These are phyloP conservation scores for Axinella damicornis DNA, from an alignment of 37 sponge, comb jelly and placozoan genomes.

Conservation along the genomic window DNA sequence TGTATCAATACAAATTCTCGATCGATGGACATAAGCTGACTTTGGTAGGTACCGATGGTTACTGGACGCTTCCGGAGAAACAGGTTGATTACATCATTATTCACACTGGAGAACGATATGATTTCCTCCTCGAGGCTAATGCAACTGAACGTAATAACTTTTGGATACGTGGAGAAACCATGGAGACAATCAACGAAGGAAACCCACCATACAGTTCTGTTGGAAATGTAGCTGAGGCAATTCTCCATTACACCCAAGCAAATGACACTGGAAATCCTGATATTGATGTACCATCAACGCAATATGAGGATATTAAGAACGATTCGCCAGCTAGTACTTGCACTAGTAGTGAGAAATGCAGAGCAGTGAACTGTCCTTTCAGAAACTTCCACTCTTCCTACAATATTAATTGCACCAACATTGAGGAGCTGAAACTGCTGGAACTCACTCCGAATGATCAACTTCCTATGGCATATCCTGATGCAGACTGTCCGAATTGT, in stretches of 20 bases:
- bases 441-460: not conserved
- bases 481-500: constrained; percentile 5
- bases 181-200: constrained; percentile 51
- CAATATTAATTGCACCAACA: constrained; percentile 49
- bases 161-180: constrained; percentile 79
- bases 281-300: not conserved
- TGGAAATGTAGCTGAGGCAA: constrained; percentile 57
- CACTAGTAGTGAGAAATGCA: constrained; percentile 1
- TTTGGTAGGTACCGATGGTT: constrained; percentile 79
- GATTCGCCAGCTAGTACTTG: constrained; percentile 15
- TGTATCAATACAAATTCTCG: constrained; percentile 59
- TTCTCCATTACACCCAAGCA: constrained; percentile 66
- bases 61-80: constrained; percentile 33
- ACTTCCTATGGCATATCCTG: constrained; percentile 2
- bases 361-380: constrained; percentile 80
- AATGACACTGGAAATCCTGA: not conserved
- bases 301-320: constrained; percentile 17
- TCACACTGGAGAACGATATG: constrained; percentile 84
- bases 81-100: constrained; percentile 76
- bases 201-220: constrained; percentile 53
- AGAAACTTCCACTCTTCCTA: constrained; percentile 52
- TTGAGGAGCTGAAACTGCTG: not conserved
- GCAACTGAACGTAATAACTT: constrained; percentile 38
- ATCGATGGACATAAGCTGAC: constrained; percentile 79
- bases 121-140: constrained; percentile 64